Conservation (phyloP, 2,888 invertebrate genomes). For the Omphaloscelis lunosa region DNA sequence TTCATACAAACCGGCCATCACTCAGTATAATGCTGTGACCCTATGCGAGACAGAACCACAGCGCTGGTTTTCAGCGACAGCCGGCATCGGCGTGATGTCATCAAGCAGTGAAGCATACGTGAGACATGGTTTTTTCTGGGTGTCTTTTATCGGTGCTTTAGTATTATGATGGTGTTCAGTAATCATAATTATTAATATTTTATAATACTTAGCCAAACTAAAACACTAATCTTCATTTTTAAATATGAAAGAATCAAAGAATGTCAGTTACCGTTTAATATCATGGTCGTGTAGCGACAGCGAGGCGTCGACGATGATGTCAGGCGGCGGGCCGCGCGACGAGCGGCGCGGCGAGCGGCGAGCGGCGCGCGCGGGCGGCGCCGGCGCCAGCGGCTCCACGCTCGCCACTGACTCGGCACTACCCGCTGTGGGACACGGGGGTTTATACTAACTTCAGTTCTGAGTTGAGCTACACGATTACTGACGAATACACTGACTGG, state of each 20-base stretch:
- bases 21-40: background rate
- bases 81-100: background rate
- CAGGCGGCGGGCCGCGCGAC: slow-evolving; percentile 76
- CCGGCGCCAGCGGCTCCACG: slow-evolving; percentile 75
- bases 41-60: background rate
- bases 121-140: background rate
- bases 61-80: background rate
- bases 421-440: slow-evolving; percentile 8
- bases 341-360: slow-evolving; percentile 85
- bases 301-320: slow-evolving; percentile 85
- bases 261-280: slow-evolving; percentile 73
- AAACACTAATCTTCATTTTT: too few relatives aligned
- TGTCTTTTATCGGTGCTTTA: background rate
- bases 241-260: background rate
- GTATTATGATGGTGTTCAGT: background rate
- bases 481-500: too few relatives aligned
- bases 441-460: too few relatives aligned
- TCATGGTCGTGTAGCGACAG: slow-evolving; percentile 81
- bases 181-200: background rate
- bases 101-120: too few relatives aligned
- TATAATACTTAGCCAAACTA: background rate
- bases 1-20: background rate
- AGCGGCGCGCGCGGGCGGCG: slow-evolving; percentile 86
- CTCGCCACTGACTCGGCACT: slow-evolving; percentile 36
- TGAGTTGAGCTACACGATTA: background rate